Percentiles rank a stretch among this genome's conserved stretches.
These are phyloP conservation scores for Plutella xylostella DNA, from an alignment of 2,888 invertebrate species.

Conservation along the genomic window DNA sequence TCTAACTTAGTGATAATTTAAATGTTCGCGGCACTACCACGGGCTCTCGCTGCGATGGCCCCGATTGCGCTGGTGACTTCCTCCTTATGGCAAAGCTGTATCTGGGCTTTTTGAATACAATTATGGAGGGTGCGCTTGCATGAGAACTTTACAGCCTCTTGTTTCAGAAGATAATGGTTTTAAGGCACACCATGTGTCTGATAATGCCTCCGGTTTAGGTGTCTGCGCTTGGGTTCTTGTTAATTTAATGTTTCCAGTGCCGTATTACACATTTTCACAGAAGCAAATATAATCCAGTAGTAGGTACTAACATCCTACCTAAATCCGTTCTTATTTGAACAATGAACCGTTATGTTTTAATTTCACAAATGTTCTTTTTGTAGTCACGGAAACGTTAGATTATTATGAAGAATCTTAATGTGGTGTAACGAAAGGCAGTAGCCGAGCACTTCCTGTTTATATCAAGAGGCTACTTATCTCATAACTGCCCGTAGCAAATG, in stretches of 20 bases:
- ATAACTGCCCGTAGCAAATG: conserved; percentile 1
- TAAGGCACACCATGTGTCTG: background rate
- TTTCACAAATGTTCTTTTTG: too few relatives aligned
- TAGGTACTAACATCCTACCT: too few relatives aligned
- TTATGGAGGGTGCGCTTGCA: conserved; percentile 36
- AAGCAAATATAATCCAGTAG: too few relatives aligned
- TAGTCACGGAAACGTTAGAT: background rate
- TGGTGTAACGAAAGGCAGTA: conserved; percentile 6
- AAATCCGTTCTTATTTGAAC: too few relatives aligned
- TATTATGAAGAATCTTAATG: background rate
- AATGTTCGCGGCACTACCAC: conserved; percentile 56
- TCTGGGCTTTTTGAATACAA: conserved; percentile 54
- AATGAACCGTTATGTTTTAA: too few relatives aligned
- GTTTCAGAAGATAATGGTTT: conserved; percentile 6
- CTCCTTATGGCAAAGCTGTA: conserved; percentile 50
- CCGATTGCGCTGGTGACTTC: conserved; percentile 55
- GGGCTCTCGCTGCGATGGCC: conserved; percentile 37
- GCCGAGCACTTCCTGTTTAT: conserved; percentile 4
- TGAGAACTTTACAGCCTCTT: conserved; percentile 6
- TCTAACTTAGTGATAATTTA: conserved; percentile 63
- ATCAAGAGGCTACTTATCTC: conserved; percentile 6
- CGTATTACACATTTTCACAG: too few relatives aligned
- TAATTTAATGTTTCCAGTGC: too few relatives aligned
- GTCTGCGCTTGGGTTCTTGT: too few relatives aligned
- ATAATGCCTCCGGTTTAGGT: background rate